Evolutionary conservation across 1,140 invertebrate species (phyloP).

Genomic region (Dufourea novaeangliae): DNA sequence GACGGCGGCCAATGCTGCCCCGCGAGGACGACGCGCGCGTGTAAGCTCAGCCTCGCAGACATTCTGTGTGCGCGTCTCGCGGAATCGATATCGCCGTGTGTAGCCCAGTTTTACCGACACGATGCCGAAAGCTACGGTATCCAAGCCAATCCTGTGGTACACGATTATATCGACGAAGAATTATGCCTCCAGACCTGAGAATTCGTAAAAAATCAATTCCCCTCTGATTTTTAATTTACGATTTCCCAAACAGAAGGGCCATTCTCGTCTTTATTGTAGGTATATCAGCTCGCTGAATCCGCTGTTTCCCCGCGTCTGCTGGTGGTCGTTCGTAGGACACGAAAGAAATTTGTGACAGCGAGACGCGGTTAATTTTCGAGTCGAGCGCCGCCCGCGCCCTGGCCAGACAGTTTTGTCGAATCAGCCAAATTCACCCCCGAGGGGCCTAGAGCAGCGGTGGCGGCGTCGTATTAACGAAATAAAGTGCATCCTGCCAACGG

Average conservation of each 20-base stretch:
- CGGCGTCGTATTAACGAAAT: conserved; percentile 38
- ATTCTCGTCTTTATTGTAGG: too few relatives aligned
- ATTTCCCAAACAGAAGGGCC: too few relatives aligned
- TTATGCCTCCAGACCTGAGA: too few relatives aligned
- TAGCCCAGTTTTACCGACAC: conserved; percentile 60
- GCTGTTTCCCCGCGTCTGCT: too few relatives aligned
- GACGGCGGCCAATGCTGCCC: too few relatives aligned
- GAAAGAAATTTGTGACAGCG: conserved; percentile 29
- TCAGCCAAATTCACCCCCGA: conserved; percentile 39
- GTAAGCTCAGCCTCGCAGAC: conserved; percentile 32
- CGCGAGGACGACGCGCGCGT: conserved; percentile 26
- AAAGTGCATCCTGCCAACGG: conserved; percentile 44
- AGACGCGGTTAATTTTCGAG: conserved; percentile 10
- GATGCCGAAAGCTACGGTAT: conserved; percentile 41
- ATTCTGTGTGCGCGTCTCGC: conserved; percentile 18
- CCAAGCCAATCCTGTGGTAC: conserved; percentile 57
- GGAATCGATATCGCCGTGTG: conserved; percentile 58
- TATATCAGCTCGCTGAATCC: too few relatives aligned
- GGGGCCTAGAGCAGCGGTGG: background rate
- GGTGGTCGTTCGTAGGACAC: background rate
- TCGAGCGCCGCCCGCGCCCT: background rate
- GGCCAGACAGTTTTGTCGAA: conserved; percentile 30
- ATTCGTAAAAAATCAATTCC: too few relatives aligned
- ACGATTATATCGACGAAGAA: too few relatives aligned
- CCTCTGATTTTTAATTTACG: too few relatives aligned